These are phyloP conservation scores for Drosophila antonietae DNA, from an alignment of 2,888 invertebrate genomes.

Conservation along the genomic window DNA sequence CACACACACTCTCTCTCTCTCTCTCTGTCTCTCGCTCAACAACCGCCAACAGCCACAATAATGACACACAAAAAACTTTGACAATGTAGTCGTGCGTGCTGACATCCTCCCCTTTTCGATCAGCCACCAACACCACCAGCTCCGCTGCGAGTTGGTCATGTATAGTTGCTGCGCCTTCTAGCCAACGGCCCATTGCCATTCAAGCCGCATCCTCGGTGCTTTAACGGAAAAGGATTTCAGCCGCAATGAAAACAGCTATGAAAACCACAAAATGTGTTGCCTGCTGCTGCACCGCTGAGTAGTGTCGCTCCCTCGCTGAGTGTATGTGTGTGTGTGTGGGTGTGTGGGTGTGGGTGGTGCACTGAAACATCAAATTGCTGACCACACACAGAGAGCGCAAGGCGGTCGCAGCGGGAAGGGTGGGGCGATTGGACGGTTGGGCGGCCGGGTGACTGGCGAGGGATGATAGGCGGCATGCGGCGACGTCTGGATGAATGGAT, in stretches of 20 bases:
- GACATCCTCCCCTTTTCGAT: background rate
- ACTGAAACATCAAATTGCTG: slow-evolving; percentile 68
- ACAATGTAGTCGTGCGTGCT: slow-evolving; percentile 73
- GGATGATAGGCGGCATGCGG: slow-evolving; percentile 4
- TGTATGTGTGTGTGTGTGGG: background rate
- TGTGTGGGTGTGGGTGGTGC: slow-evolving; percentile 9
- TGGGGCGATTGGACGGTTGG: too few species aligned
- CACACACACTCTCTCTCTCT: background rate
- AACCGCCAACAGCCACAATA: slow-evolving; percentile 73
- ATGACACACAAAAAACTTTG: slow-evolving; percentile 78
- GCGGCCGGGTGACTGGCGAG: background rate
- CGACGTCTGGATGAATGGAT: slow-evolving; percentile 59
- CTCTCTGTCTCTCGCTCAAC: slow-evolving; percentile 20
- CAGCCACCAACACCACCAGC: background rate
- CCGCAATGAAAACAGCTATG: slow-evolving; percentile 78
- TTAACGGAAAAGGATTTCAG: slow-evolving; percentile 75
- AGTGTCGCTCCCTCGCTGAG: background rate
- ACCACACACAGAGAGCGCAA: slow-evolving; percentile 53
- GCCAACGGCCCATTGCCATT: slow-evolving; percentile 26
- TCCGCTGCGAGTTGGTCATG: background rate
- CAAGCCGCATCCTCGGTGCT: slow-evolving; percentile 38
- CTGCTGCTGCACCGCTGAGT: slow-evolving; percentile 5
- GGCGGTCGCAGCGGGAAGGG: background rate
- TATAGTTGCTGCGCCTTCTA: slow-evolving; percentile 1
- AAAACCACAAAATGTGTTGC: slow-evolving; percentile 70